A percentile compares a stretch with the other conserved stretches of the same genome.
Conservation (phyloP, 2,113 vertebrate genomes). For the Gasterosteus nipponicus region DNA sequence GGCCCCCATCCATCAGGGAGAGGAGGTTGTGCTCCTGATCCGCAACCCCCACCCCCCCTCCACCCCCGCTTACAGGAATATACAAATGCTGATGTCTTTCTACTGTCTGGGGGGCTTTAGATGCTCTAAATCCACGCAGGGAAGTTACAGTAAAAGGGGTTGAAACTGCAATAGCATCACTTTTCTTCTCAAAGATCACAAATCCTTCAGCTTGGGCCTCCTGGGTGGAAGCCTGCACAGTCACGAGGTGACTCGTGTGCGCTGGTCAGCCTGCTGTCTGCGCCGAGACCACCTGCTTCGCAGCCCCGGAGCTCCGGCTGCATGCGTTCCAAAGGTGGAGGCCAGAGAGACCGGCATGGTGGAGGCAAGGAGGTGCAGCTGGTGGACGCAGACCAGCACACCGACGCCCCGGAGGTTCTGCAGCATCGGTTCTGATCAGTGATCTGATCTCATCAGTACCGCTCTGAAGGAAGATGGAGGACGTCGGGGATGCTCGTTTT, state of each 20-base stretch:
- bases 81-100: not conserved
- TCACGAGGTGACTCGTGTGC: too few species aligned
- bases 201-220: not conserved
- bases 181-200: too few species aligned
- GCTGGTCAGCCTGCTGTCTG: not conserved
- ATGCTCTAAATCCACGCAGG: not conserved
- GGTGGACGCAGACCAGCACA: conserved; percentile 3
- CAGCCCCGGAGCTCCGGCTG: too few species aligned
- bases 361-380: not conserved
- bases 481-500: too few species aligned
- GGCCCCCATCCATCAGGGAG: conserved; percentile 52
- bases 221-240: not conserved
- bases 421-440: not conserved
- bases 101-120: too few species aligned
- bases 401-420: not conserved
- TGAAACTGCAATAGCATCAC: not conserved
- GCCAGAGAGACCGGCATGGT: not conserved
- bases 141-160: not conserved
- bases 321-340: too few species aligned
- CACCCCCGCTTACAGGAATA: not conserved
- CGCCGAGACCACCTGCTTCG: not conserved
- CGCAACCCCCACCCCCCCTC: too few species aligned
- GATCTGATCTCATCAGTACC: too few species aligned
- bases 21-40: conserved; percentile 13
- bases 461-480: too few species aligned